These are phyloP conservation scores for Spondyliosoma cantharus DNA, from an alignment of 2,797 vertebrate species.

Conservation along the genomic window DNA sequence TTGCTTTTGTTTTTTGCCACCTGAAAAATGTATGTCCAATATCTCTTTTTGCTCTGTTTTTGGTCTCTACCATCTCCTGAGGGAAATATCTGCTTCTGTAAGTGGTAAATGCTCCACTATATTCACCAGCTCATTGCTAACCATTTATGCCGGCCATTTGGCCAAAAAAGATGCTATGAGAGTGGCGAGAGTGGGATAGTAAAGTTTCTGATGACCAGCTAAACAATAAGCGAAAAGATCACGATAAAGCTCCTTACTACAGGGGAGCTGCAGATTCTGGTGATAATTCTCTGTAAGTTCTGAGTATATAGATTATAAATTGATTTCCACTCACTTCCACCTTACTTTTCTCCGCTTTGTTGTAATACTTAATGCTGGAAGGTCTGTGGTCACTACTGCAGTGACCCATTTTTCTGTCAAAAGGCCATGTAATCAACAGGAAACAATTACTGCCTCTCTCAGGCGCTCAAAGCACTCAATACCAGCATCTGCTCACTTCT, in stretches of 20 bases:
- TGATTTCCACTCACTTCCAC: not conserved
- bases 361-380: conserved; percentile 6
- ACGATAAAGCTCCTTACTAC: not conserved
- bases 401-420: conserved; percentile 70
- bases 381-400: conserved; percentile 52
- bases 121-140: not conserved
- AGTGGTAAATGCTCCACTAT: not conserved
- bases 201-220: not conserved
- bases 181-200: not conserved
- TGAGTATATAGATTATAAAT: too few species aligned
- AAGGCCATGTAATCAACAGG: conserved; percentile 74
- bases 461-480: conserved; percentile 67
- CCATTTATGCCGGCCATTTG: not conserved
- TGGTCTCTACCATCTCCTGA: not conserved
- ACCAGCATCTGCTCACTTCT: conserved; percentile 74
- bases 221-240: not conserved
- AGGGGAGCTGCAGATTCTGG: not conserved
- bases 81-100: not conserved
- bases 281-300: not conserved
- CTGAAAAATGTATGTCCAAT: not conserved
- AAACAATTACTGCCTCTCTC: conserved; percentile 75
- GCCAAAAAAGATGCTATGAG: too few species aligned
- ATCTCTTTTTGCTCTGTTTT: not conserved
- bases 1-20: too few species aligned
- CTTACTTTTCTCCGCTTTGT: not conserved